Conservation (phyloP, 2,888 invertebrate species). For the Agrilus cyanescens region DNA sequence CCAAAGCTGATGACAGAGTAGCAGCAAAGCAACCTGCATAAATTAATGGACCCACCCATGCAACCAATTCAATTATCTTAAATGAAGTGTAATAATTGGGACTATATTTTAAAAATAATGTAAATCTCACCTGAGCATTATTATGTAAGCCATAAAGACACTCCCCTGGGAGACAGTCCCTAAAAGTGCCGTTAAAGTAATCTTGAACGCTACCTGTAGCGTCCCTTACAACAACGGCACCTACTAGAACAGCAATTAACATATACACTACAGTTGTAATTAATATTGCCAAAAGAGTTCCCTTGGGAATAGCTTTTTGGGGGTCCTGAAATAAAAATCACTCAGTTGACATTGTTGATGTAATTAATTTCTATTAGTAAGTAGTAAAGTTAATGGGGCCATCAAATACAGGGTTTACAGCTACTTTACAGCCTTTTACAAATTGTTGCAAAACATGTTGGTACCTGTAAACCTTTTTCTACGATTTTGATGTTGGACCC, state of each 20-base stretch:
- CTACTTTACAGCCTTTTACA: neutral
- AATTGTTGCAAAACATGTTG: neutral
- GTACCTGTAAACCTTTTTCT: no score
- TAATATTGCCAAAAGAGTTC: slow-evolving; percentile 81
- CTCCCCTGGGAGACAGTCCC: slow-evolving; percentile 28
- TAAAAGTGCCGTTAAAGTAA: slow-evolving; percentile 42
- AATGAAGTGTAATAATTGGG: slow-evolving; percentile 11
- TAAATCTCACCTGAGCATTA: slow-evolving; percentile 55
- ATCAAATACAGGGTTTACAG: neutral
- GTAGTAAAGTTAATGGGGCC: neutral
- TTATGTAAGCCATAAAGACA: slow-evolving; percentile 67
- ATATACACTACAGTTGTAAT: slow-evolving; percentile 82
- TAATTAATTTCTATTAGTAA: neutral
- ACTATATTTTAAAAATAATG: no score
- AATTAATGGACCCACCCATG: slow-evolving; percentile 81
- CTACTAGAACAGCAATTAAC: slow-evolving; percentile 67
- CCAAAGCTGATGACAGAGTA: slow-evolving; percentile 89
- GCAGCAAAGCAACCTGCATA: slow-evolving; percentile 97
- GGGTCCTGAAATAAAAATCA: slow-evolving; percentile 53
- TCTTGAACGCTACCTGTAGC: slow-evolving; percentile 61
- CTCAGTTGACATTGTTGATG: no score
- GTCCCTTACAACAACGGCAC: slow-evolving; percentile 64
- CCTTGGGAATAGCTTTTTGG: slow-evolving; percentile 79
- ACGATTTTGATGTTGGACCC: no score
- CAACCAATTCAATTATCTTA: slow-evolving; percentile 74